Percentiles rank a stretch among this genome's conserved stretches.
These are phyloP conservation scores for Hepsetus odoe DNA, from an alignment of 2,113 vertebrate species.

Conservation along the genomic window DNA sequence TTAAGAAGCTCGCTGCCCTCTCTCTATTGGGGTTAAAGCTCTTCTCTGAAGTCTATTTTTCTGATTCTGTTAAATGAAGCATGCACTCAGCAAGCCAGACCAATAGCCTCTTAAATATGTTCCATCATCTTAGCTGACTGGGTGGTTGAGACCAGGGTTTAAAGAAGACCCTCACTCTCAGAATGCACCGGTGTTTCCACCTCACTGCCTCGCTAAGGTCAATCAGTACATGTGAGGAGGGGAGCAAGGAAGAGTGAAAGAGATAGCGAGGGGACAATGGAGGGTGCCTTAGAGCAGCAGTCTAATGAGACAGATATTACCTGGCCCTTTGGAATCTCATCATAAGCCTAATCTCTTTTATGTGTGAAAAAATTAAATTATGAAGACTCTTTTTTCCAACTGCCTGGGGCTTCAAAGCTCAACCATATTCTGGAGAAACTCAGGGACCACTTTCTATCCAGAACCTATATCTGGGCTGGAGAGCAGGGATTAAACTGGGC, in stretches of 20 bases:
- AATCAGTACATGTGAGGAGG: constrained; percentile 25
- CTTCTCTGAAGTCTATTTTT: constrained; percentile 45
- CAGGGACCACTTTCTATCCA: constrained; percentile 7
- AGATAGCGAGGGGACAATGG: constrained; percentile 24
- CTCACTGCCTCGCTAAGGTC: constrained; percentile 38
- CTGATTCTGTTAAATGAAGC: constrained; percentile 53
- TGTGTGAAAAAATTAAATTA: constrained; percentile 55
- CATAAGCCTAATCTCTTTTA: constrained; percentile 53
- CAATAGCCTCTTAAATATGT: constrained; percentile 51
- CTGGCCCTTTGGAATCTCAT: constrained; percentile 50
- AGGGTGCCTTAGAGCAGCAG: constrained; percentile 21
- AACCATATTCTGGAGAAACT: background rate
- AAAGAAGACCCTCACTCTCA: constrained; percentile 36
- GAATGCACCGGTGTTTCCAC: constrained; percentile 22
- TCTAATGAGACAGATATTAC: constrained; percentile 59
- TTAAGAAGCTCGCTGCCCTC: constrained; percentile 47
- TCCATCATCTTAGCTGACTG: constrained; percentile 28
- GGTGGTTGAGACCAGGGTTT: constrained; percentile 23
- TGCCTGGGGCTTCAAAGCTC: constrained; percentile 26
- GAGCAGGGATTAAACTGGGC: background rate
- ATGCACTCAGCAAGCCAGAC: constrained; percentile 34
- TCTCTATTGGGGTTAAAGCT: constrained; percentile 45
- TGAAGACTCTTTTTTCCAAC: constrained; percentile 20
- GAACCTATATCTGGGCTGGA: background rate
- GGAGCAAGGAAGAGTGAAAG: background rate